Conservation (phyloP, 2,113 vertebrate species). For the Marmota monax region DNA sequence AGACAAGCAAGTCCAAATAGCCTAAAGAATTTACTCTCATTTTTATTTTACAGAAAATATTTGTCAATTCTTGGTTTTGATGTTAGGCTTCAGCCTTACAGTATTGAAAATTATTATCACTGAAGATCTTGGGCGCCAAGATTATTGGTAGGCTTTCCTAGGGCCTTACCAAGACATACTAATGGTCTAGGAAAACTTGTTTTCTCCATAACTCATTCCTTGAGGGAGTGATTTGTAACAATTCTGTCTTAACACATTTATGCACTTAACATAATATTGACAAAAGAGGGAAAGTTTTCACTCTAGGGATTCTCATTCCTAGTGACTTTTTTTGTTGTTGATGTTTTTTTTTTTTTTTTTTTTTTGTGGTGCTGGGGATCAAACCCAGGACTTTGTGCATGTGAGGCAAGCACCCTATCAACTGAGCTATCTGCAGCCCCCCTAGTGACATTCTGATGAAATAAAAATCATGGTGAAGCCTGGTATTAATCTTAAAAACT, state of each 20-base stretch:
- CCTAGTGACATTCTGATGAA: background rate
- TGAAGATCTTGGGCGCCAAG: background rate
- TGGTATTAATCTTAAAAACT: background rate
- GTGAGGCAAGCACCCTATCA: too few species aligned
- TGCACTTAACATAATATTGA: background rate
- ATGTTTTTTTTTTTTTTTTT: too few species aligned
- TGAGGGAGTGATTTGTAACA: background rate
- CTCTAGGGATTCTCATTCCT: slow-evolving; percentile 4
- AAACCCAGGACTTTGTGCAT: too few species aligned
- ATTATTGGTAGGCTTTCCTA: background rate
- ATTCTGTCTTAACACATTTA: background rate
- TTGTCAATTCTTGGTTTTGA: background rate
- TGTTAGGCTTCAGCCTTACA: background rate
- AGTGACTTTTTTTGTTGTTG: background rate
- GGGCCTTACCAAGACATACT: background rate
- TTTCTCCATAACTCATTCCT: background rate
- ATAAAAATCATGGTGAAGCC: slow-evolving; percentile 2
- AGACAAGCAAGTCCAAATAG: background rate
- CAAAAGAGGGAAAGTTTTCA: background rate
- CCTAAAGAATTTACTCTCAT: background rate
- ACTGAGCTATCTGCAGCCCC: too few species aligned
- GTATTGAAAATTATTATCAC: slow-evolving; percentile 16
- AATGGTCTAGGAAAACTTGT: background rate
- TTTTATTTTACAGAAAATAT: background rate
- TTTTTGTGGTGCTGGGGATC: too few species aligned